Percentiles rank a stretch among this genome's conserved stretches.
Conservation (phyloP, 1,140 invertebrate species). For the Sitodiplosis mosellana region DNA sequence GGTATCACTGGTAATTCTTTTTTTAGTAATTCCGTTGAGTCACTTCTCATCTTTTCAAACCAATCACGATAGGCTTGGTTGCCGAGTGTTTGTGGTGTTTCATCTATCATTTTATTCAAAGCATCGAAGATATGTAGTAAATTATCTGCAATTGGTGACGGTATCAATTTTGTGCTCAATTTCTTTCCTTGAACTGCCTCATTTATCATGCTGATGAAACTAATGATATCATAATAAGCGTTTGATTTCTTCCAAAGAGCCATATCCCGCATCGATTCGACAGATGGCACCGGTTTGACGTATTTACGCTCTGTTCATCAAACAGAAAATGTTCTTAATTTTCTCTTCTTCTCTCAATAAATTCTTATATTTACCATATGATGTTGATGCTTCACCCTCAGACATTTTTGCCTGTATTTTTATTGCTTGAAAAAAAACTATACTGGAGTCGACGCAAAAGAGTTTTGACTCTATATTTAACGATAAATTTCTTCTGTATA, state of each 20-base stretch:
- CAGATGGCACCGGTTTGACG: slow-evolving; percentile 42
- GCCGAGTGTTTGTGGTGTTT: slow-evolving; percentile 83
- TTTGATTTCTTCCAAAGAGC: slow-evolving; percentile 63
- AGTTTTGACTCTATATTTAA: no score
- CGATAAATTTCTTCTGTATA: no score
- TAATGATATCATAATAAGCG: slow-evolving; percentile 72
- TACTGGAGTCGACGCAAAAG: no score
- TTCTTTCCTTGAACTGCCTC: slow-evolving; percentile 66
- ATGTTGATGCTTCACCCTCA: no score
- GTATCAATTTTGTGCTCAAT: slow-evolving; percentile 38
- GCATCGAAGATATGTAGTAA: slow-evolving; percentile 51
- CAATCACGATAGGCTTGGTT: slow-evolving; percentile 73
- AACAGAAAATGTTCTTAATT: no score
- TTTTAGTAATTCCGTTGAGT: slow-evolving; percentile 37
- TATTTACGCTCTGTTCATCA: slow-evolving; percentile 32
- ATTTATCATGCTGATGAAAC: slow-evolving; percentile 72
- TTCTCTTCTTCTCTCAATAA: no score
- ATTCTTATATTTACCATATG: no score
- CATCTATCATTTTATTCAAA: slow-evolving; percentile 56
- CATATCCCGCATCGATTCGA: slow-evolving; percentile 55
- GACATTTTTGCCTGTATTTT: no score
- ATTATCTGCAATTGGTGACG: slow-evolving; percentile 40
- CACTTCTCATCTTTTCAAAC: slow-evolving; percentile 59
- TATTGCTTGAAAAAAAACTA: no score
- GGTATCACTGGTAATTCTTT: slow-evolving; percentile 44